Evolutionary conservation across 1,140 invertebrate species (phyloP), one percentile per base, ranked within the genome.

Genomic region (Lordiphosa clarofinis): DNA sequence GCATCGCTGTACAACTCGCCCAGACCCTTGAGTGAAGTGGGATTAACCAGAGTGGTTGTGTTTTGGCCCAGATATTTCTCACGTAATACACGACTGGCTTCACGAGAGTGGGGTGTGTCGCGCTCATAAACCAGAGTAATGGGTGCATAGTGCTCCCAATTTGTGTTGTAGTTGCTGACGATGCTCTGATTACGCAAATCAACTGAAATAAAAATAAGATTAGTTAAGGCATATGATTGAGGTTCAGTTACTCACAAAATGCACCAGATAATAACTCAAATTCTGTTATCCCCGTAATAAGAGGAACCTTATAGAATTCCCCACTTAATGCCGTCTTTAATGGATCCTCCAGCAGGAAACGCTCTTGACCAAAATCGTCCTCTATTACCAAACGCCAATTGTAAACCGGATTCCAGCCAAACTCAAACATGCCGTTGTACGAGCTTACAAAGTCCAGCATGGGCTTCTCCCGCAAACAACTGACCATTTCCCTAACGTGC

Each of bases 321-420:
- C 92, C 92, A 15, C 89, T 65, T 11, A 82, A 73, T 1, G 94
- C 90, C 0, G 92, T 84, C 28, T 91, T 90, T 9, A 89, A 69
- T 0, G 94, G 94, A 71, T 93, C 87, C n/a, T 90, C 91, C 0
- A 91, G 69, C 4, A 95, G 86, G 75, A 94, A 95, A 47, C 92
- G 90, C 65, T 94, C 91, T 48, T 94, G 92, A 0, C 93, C 93
- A 56, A 92, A 91, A 70, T 93, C 92, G 3, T 90, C 89, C 74
- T 95, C 94, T 4, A 95, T 90, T 1, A 94, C 92, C 2, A 94
- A 92, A 3, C 60, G 61, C 92, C 93, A 95, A 8, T 92, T 66
- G 1, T 92, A 63, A 1, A 92, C 66, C 0, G 94, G 93, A 58
- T 63, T 61, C 67, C 68, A 68, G 12, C 89, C 90, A 64, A 92